These are phyloP conservation scores for Brevipalpus yothersi DNA, from an alignment of 1,140 invertebrate species.

Conservation along the genomic window DNA sequence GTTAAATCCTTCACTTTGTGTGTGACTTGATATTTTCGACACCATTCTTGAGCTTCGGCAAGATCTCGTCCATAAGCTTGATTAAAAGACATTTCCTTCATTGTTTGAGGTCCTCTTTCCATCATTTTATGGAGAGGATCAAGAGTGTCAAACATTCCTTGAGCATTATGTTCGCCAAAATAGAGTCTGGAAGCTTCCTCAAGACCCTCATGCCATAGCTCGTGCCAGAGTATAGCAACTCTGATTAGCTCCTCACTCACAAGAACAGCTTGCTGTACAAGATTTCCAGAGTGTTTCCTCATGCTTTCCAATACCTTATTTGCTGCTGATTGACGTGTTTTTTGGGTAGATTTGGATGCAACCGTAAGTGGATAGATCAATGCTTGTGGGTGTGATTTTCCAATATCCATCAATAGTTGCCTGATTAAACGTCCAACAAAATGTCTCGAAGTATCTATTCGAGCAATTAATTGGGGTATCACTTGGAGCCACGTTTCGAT, in stretches of 20 bases:
- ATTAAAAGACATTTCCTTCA: slow-evolving; percentile 90
- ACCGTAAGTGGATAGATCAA: slow-evolving; percentile 92
- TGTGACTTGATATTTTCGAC: slow-evolving; percentile 37
- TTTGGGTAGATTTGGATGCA: slow-evolving; percentile 75
- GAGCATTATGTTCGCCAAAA: slow-evolving; percentile 79
- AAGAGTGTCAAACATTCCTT: slow-evolving; percentile 82
- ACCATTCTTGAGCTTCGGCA: slow-evolving; percentile 80
- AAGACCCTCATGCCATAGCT: slow-evolving; percentile 93
- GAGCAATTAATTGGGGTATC: slow-evolving; percentile 90
- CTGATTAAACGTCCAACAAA: slow-evolving; percentile 72
- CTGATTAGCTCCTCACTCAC: slow-evolving; percentile 88
- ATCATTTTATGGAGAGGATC: slow-evolving; percentile 85
- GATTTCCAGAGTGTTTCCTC: slow-evolving; percentile 65
- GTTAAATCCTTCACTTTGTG: slow-evolving; percentile 71
- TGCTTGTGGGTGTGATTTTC: slow-evolving; percentile 51
- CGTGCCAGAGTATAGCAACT: slow-evolving; percentile 97
- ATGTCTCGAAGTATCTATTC: slow-evolving; percentile 75
- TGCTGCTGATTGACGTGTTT: slow-evolving; percentile 57
- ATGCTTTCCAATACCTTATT: slow-evolving; percentile 86
- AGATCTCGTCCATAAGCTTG: slow-evolving; percentile 85
- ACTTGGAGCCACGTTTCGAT: slow-evolving; percentile 99
- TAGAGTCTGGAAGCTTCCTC: slow-evolving; percentile 91
- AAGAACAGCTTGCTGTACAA: slow-evolving; percentile 78
- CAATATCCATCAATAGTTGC: slow-evolving; percentile 77
- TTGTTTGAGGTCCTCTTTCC: slow-evolving; percentile 70